phyloP scores from a whole-genome alignment of 2,888 invertebrate species.

The Apeira syringaria region DNA sequence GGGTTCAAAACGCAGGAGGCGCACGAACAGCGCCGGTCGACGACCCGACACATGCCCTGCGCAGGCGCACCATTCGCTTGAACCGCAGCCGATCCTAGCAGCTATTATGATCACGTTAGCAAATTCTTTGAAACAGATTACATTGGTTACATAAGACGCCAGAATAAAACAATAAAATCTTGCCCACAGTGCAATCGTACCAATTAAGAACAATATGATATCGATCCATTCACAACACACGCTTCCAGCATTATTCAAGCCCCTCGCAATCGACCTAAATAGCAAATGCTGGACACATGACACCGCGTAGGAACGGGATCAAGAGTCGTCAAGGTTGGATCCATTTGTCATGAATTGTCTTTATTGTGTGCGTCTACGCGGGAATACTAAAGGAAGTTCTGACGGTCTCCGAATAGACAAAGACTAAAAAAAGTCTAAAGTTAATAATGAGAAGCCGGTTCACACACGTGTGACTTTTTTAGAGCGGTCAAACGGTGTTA shows the following conservation, averaged over 20 bases:
- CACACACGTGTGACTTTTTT: conserved; percentile 33
- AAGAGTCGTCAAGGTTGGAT: conserved; percentile 78
- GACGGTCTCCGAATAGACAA: conserved; percentile 17
- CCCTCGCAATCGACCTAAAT: conserved; percentile 65
- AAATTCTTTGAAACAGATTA: conserved; percentile 39
- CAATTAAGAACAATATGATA: conserved; percentile 28
- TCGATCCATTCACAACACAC: conserved; percentile 37
- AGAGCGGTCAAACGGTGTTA: conserved; percentile 44
- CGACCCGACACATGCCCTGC: conserved; percentile 79
- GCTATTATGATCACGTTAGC: conserved; percentile 62
- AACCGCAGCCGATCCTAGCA: conserved; percentile 64
- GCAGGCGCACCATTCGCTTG: conserved; percentile 71
- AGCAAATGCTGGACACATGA: conserved; percentile 59
- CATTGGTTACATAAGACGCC: conserved; percentile 11
- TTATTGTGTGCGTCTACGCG: conserved; percentile 38
- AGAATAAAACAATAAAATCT: conserved; percentile 15
- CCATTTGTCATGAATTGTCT: conserved; percentile 73
- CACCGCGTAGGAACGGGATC: conserved; percentile 72
- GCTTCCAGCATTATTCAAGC: conserved; percentile 53
- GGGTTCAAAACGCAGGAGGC: conserved; percentile 76
- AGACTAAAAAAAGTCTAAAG: conserved; percentile 34
- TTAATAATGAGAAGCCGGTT: conserved; percentile 39
- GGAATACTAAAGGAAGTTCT: conserved; percentile 25
- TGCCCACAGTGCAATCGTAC: conserved; percentile 21
- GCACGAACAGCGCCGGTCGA: conserved; percentile 78